A percentile compares a stretch with the other conserved stretches of the same genome.
These are phyloP conservation scores for Chesias legatella DNA, from an alignment of 2,888 invertebrate species.

Conservation along the genomic window DNA sequence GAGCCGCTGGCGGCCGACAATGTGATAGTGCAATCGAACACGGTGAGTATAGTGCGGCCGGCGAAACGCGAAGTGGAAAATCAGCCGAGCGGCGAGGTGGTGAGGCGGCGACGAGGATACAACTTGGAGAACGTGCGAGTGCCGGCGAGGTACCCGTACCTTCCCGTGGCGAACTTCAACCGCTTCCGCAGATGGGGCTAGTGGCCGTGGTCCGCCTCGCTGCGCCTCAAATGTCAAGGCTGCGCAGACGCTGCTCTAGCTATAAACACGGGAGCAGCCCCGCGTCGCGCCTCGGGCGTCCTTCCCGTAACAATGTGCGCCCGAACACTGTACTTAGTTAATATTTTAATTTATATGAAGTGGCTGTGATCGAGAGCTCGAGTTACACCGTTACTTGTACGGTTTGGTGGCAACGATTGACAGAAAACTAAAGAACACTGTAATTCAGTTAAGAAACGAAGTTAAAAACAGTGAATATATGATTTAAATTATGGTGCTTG, in stretches of 20 bases:
- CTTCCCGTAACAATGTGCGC: slow-evolving; percentile 40
- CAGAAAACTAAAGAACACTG: slow-evolving; percentile 40
- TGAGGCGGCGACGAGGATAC: slow-evolving; percentile 68
- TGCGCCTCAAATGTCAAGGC: slow-evolving; percentile 68
- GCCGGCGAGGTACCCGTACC: slow-evolving; percentile 71
- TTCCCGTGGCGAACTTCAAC: slow-evolving; percentile 64
- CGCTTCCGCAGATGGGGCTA: slow-evolving; percentile 75
- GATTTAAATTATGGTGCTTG: too few relatives aligned
- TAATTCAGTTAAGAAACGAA: slow-evolving; percentile 12
- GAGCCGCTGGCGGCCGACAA: slow-evolving; percentile 64
- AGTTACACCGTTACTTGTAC: slow-evolving; percentile 47
- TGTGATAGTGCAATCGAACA: slow-evolving; percentile 69
- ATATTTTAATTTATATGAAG: slow-evolving; percentile 57
- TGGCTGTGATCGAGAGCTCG: slow-evolving; percentile 73
- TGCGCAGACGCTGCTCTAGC: slow-evolving; percentile 48
- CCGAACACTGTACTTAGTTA: slow-evolving; percentile 50
- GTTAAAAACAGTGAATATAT: too few relatives aligned
- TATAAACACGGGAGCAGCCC: slow-evolving; percentile 35
- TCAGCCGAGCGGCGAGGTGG: slow-evolving; percentile 47
- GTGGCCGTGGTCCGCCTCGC: slow-evolving; percentile 41
- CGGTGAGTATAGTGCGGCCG: slow-evolving; percentile 61
- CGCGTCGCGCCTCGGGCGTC: slow-evolving; percentile 42
- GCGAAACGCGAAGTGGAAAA: slow-evolving; percentile 41
- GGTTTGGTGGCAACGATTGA: slow-evolving; percentile 53
- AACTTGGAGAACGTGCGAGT: slow-evolving; percentile 75